phyloP scores from a whole-genome alignment of 2,797 vertebrate genomes.

The Silurus aristotelis region DNA sequence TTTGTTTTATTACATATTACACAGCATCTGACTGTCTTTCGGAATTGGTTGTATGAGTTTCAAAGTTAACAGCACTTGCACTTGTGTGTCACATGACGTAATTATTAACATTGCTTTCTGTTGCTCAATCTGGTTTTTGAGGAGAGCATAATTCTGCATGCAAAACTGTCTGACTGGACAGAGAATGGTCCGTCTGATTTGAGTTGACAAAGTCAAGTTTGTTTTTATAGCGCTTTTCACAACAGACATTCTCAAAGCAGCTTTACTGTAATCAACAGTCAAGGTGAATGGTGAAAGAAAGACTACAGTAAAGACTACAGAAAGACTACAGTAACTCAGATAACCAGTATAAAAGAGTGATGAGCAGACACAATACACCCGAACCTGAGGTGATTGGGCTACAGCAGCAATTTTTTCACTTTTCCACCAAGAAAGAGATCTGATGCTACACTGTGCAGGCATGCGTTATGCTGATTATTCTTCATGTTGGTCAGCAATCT shows the following conservation, averaged over 20 bases:
- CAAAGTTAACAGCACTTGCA: no score
- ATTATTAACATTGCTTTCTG: no score
- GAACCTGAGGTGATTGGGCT: background rate
- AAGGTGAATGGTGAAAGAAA: no score
- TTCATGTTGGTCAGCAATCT: background rate
- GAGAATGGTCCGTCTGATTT: background rate
- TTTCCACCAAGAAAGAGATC: background rate
- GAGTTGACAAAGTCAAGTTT: background rate
- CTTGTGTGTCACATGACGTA: no score
- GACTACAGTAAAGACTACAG: no score
- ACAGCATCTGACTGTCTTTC: no score
- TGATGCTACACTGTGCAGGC: background rate
- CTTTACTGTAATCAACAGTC: no score
- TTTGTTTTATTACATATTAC: no score
- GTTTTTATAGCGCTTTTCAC: no score
- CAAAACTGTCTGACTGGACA: background rate
- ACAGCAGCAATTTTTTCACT: background rate
- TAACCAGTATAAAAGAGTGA: background rate
- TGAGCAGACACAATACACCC: background rate
- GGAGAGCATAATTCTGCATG: background rate
- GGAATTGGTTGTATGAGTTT: no score
- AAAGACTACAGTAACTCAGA: background rate
- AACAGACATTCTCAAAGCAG: no score
- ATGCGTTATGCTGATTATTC: background rate
- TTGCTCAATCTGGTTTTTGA: no score